Base-by-base conservation (phyloP, 2,888 invertebrate species). In the Meliscaeva auricollis region DNA sequence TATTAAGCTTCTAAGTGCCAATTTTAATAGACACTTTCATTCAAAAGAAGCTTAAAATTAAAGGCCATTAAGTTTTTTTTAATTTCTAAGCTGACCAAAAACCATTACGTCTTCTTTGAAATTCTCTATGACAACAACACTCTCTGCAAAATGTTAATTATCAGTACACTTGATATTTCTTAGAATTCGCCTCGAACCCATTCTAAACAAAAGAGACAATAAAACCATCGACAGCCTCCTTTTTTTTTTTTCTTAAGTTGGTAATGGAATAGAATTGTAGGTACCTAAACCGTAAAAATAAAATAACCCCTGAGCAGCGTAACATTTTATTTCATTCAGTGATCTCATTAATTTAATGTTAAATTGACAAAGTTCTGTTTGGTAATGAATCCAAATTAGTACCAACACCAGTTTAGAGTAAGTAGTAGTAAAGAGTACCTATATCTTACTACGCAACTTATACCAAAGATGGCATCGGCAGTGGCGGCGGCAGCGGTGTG, bases 341-440 rank as follows among this genome's bases (percentile, higher is more conserved):
- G 79, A 73, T 79, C 73, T 68, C 79, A 72, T 77, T 72, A 73
- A 66, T 82, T 82, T 77, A 60, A 82, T 54, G 64, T 60, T 38
- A 73, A 58, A 77, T 68, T 82, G 82, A 77, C 66, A 62, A 77
- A 46, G 50, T 54, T 73, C 66, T 52, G 17, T 58, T 66, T 41
- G 20, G 52, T 32, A 56, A 46, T 54, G 64, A 60, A 79, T 77
- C 50, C 78, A 72, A 74, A 64, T 56, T 62, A 69, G 62, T 48
- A 54, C 46, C n/a, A 7, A 44, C 6, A 35, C 66, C 68, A 17
- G 41, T 66, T 58, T 56, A 35, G 17, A 50, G 54, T 9, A 46
- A 46, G 13, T 2, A 41, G 41, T 4, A 38, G 20, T 9, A 9
- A n/a, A 48, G 48, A 66, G 20, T 35, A n/a, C n/a, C n/a, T n/a